phyloP scores from a whole-genome alignment of 2,888 invertebrate genomes.

The Amphipyra berbera region DNA sequence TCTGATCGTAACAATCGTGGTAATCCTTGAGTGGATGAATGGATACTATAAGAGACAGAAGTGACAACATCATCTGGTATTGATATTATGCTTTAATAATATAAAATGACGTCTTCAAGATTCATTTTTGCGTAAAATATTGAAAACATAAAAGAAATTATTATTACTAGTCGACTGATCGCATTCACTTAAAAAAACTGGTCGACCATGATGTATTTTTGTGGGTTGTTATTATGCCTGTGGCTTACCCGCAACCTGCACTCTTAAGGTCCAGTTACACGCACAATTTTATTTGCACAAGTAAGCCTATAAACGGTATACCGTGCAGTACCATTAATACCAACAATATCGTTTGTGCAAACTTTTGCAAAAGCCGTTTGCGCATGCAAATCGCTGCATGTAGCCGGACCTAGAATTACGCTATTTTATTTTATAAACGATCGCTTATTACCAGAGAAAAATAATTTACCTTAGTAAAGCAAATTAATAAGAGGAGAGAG shows the following conservation, averaged over 20 bases:
- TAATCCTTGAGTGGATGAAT: constrained; percentile 14
- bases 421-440: constrained; percentile 12
- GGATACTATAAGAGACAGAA: constrained; percentile 10
- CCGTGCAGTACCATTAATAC: no score
- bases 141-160: no score
- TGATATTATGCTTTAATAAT: no score
- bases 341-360: no score
- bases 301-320: no score
- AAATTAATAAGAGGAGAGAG: constrained; percentile 43
- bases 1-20: constrained; percentile 7
- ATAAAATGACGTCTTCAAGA: no score
- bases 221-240: background rate
- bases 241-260: constrained; percentile 28
- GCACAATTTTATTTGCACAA: no score
- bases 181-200: no score
- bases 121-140: no score
- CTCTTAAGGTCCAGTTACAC: no score
- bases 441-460: constrained; percentile 2
- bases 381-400: background rate
- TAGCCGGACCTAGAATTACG: background rate
- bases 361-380: no score
- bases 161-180: no score
- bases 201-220: constrained; percentile 4
- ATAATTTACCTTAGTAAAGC: background rate
- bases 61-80: background rate